Evolutionary conservation across 2,888 invertebrate species (phyloP).

Genomic region (Phorcus lineatus): DNA sequence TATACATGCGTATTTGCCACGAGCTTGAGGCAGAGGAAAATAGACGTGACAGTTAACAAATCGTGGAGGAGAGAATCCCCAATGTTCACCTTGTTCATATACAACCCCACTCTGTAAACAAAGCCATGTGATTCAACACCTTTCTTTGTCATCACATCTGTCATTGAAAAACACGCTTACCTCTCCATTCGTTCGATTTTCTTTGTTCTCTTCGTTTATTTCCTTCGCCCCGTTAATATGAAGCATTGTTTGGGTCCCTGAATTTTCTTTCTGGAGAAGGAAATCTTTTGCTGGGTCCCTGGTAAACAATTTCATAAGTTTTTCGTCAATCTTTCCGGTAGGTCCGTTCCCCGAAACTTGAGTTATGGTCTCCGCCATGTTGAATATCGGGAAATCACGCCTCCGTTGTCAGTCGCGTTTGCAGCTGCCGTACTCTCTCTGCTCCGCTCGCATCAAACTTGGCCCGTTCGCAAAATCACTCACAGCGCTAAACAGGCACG

Average conservation of each 20-base stretch:
- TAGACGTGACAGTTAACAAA: constrained; percentile 16
- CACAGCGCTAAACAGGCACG: constrained; percentile 26
- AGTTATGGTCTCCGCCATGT: constrained; percentile 40
- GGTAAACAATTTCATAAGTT: constrained; percentile 33
- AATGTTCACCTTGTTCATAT: constrained; percentile 3
- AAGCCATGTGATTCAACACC: neutral
- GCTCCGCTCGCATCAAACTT: constrained; percentile 32
- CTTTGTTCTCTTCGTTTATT: constrained; percentile 40
- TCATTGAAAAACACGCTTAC: constrained; percentile 25
- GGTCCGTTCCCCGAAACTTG: constrained; percentile 30
- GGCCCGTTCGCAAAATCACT: constrained; percentile 29
- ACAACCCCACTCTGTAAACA: neutral
- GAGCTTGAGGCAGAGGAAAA: neutral
- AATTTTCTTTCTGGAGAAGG: constrained; percentile 29
- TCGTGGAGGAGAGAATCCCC: neutral
- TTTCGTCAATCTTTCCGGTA: constrained; percentile 29
- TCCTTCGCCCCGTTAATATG: constrained; percentile 32
- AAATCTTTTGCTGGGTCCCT: constrained; percentile 36
- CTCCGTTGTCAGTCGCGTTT: constrained; percentile 12
- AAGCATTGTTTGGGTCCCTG: constrained; percentile 35
- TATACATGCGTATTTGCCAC: neutral
- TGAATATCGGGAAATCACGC: constrained; percentile 27
- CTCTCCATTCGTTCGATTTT: constrained; percentile 38
- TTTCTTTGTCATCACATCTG: neutral
- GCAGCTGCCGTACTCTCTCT: constrained; percentile 35